Evolutionary conservation across 2,113 vertebrate genomes (phyloP).

Genomic region (Takifugu bimaculatus): DNA sequence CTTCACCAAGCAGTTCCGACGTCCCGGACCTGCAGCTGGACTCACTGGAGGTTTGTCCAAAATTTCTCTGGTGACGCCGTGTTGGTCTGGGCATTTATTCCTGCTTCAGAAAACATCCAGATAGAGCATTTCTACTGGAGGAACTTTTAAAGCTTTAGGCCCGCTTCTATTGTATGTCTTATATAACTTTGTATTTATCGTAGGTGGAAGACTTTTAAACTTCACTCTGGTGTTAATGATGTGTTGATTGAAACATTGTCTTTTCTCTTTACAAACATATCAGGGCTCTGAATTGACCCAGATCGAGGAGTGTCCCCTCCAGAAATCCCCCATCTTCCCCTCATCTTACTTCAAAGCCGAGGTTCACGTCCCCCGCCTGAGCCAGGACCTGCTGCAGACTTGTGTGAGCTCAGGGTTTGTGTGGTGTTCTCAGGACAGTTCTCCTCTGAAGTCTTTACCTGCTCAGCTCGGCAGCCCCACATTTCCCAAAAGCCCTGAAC

Average conservation of each 20-base stretch:
- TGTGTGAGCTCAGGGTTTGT: slow-evolving; percentile 49
- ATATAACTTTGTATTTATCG: not conserved
- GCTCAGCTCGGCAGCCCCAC: slow-evolving; percentile 23
- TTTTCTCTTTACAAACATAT: too few relatives aligned
- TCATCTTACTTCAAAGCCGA: not conserved
- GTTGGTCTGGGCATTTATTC: too few relatives aligned
- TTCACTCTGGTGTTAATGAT: not conserved
- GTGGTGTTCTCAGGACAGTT: slow-evolving; percentile 48
- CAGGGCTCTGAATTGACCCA: slow-evolving; percentile 52
- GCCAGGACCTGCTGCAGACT: slow-evolving; percentile 30
- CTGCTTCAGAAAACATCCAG: too few relatives aligned
- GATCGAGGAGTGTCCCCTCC: slow-evolving; percentile 11
- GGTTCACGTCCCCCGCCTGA: slow-evolving; percentile 32
- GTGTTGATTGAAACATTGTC: not conserved
- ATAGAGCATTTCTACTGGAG: too few relatives aligned
- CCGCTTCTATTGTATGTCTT: not conserved
- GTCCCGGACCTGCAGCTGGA: slow-evolving; percentile 13
- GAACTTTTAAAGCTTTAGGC: not conserved
- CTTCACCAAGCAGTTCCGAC: slow-evolving; percentile 18
- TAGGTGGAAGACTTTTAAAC: not conserved
- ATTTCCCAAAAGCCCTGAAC: slow-evolving; percentile 27
- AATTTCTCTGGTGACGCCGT: too few relatives aligned
- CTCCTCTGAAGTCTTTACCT: not conserved
- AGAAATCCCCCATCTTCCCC: slow-evolving; percentile 42
- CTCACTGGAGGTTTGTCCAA: slow-evolving; percentile 37